phyloP scores from a whole-genome alignment of 2,797 vertebrate genomes.

The Iguana delicatissima region DNA sequence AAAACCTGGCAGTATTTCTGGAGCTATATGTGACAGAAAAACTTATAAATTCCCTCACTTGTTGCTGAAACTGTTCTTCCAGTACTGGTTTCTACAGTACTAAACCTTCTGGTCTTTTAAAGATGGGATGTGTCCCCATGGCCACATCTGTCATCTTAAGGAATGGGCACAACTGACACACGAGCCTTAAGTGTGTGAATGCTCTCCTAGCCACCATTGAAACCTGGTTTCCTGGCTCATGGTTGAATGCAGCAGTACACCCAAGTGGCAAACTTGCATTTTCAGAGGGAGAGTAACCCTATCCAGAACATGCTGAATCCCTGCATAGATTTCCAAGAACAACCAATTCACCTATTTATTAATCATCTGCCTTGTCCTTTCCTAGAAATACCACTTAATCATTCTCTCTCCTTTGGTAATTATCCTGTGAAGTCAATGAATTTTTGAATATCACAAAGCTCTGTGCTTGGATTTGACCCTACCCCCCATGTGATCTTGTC shows the following conservation, averaged over 20 bases:
- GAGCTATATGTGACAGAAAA: no score
- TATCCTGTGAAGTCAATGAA: neutral
- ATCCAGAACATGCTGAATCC: no score
- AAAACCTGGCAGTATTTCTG: no score
- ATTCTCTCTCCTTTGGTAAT: neutral
- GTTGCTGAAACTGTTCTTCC: neutral
- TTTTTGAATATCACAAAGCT: no score
- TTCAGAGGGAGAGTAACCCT: no score
- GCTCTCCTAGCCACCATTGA: no score
- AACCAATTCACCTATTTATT: neutral
- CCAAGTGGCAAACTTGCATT: no score
- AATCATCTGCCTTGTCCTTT: neutral
- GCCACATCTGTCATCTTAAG: no score
- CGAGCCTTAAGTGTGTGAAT: no score
- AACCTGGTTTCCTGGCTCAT: no score
- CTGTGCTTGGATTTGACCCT: neutral
- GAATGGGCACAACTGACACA: no score
- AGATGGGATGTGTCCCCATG: neutral
- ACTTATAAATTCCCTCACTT: conserved; percentile 8
- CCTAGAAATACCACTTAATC: neutral
- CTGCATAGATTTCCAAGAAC: neutral
- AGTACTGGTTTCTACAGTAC: neutral
- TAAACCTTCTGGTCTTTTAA: neutral
- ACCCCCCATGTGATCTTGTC: neutral
- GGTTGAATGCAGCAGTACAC: no score